Base-by-base conservation (phyloP, 92 coral and sea anemone species). In the Phenganax stokvisi region DNA sequence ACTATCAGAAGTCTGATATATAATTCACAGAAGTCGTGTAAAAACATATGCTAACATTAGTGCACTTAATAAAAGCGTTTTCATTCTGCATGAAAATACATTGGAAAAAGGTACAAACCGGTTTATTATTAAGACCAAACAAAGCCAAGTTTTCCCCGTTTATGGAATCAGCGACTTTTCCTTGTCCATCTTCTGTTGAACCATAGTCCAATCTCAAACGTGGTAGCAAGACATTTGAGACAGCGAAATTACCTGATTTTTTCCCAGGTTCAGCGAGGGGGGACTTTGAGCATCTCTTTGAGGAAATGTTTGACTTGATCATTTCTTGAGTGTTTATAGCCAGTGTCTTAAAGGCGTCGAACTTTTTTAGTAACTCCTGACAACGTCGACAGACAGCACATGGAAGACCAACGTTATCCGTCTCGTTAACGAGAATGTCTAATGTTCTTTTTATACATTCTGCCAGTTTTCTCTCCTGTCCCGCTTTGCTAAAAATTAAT, bases 401-500 rank as follows among this genome's bases (percentile, higher is more conserved):
- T 7, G 84, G 75, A 71, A 80, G 61, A 17, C 84, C 67, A 12
- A 37, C 54, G 9, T 12, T 52, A 57, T 80, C 64, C 51, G 29
- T 6, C 28, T 67, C 62, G 53, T 58, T 52, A 66, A 66, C 25
- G 27, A 12, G n/a, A 25, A 80, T 54, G 9, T 67, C 6, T 51
- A 55, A 71, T 8, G 72, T 29, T 51, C 15, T 54, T n/a, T 66
- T 54, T 16, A 54, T 62, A 51, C 57, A 2, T 52, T 54, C 12
- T 30, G 53, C n/a, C 29, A 80, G 71, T 30, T 63, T 8, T 59
- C 76, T 66, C 0, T 54, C 64, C 57, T 59, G 51, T 12, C 85
- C 88, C 59, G 54, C 62, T 51, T 73, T 85, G 47, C 76, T 79
- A 28, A 85, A 80, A 0, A 85, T 57, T 3, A 59, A 51, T 0